Evolutionary conservation across 2,888 invertebrate genomes (phyloP).

Genomic region (Portevinia maculata): DNA sequence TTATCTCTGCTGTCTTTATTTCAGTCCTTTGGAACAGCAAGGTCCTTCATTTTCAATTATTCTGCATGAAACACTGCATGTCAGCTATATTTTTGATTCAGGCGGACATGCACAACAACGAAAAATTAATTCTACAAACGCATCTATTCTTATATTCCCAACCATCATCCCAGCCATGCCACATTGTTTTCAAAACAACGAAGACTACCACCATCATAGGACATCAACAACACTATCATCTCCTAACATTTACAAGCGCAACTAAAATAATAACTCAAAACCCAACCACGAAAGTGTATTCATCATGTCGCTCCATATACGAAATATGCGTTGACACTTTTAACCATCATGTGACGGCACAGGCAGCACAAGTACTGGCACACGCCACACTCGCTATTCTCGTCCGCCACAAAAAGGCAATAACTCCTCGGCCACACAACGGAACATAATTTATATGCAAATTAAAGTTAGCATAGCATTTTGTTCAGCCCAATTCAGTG

Average conservation of each 20-base stretch:
- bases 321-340: constrained; percentile 70
- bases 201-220: neutral
- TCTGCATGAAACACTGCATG: constrained; percentile 28
- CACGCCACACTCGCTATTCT: neutral
- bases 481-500: constrained; percentile 53
- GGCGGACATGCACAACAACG: constrained; percentile 8
- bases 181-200: constrained; percentile 16
- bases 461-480: constrained; percentile 68
- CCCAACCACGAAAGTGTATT: constrained; percentile 68
- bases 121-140: constrained; percentile 33
- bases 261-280: constrained; percentile 67
- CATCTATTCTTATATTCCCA: constrained; percentile 49
- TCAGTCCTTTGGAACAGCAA: neutral
- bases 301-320: constrained; percentile 60
- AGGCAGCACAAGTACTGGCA: neutral
- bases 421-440: constrained; percentile 66
- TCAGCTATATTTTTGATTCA: constrained; percentile 31
- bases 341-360: constrained; percentile 47
- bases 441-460: constrained; percentile 72
- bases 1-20: neutral
- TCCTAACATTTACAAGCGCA: constrained; percentile 49
- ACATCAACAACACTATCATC: constrained; percentile 11
- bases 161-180: constrained; percentile 35
- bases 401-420: constrained; percentile 51
- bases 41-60: neutral